phyloP scores from a whole-genome alignment of 2,113 vertebrate genomes.

The Perca fluviatilis region DNA sequence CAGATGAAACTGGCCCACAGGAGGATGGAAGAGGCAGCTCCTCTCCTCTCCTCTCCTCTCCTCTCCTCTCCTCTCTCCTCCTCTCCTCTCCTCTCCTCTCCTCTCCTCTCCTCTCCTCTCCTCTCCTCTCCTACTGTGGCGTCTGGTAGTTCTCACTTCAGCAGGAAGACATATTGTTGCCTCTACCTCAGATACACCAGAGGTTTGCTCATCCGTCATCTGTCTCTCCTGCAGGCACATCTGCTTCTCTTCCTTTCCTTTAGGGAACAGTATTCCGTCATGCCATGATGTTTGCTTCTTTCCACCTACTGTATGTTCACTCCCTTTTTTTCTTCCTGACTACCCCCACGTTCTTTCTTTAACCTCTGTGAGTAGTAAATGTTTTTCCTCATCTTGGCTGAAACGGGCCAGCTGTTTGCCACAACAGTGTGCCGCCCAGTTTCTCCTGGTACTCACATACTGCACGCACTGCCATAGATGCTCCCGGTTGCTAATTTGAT shows the following conservation, averaged over 20 bases:
- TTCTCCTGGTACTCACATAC: slow-evolving; percentile 2
- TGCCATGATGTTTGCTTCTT: slow-evolving; percentile 39
- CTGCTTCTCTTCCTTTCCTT: slow-evolving; percentile 26
- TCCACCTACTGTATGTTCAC: slow-evolving; percentile 26
- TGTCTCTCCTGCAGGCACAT: slow-evolving; percentile 12
- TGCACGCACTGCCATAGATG: neutral
- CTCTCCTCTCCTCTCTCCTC: slow-evolving; percentile 25
- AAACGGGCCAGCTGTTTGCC: slow-evolving; percentile 64
- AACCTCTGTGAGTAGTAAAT: slow-evolving; percentile 13
- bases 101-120: slow-evolving; percentile 25
- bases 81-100: slow-evolving; percentile 25
- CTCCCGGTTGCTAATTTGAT: slow-evolving; percentile 14
- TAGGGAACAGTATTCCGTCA: slow-evolving; percentile 27
- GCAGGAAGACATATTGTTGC: slow-evolving; percentile 34
- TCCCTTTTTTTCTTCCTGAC: slow-evolving; percentile 32
- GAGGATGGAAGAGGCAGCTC: slow-evolving; percentile 25
- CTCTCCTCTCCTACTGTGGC: slow-evolving; percentile 22
- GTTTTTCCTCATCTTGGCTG: slow-evolving; percentile 38
- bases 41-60: slow-evolving; percentile 36
- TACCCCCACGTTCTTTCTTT: slow-evolving; percentile 27
- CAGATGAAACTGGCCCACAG: slow-evolving; percentile 22
- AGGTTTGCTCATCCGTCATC: slow-evolving; percentile 37
- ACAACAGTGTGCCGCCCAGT: neutral
- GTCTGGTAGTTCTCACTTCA: slow-evolving; percentile 64
- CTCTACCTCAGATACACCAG: slow-evolving; percentile 32